Conservation (phyloP, 2,888 invertebrate species). For the Parnassius smintheus region DNA sequence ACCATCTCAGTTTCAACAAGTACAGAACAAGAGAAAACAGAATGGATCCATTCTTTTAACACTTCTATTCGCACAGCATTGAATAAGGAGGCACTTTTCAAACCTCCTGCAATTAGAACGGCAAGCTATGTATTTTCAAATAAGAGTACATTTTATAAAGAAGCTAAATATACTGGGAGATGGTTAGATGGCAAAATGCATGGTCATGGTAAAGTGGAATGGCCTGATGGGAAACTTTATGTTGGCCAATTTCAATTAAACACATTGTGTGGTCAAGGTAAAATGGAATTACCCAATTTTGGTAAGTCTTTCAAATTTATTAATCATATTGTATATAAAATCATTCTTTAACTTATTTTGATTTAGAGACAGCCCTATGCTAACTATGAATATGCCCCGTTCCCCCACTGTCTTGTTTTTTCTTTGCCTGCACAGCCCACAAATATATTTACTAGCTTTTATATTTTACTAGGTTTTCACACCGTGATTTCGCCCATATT, state of each 20-base stretch:
- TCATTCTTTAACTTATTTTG: no score
- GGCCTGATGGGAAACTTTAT: slow-evolving; percentile 90
- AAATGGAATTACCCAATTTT: slow-evolving; percentile 83
- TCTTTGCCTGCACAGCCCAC: no score
- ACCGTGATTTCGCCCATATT: no score
- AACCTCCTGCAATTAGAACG: slow-evolving; percentile 86
- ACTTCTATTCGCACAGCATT: slow-evolving; percentile 85
- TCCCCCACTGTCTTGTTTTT: no score
- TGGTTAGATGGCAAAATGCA: slow-evolving; percentile 93
- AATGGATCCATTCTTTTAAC: slow-evolving; percentile 90
- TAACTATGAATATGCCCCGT: no score
- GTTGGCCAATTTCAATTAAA: slow-evolving; percentile 90
- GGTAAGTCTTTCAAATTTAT: slow-evolving; percentile 62
- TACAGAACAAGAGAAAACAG: slow-evolving; percentile 86
- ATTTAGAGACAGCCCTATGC: no score
- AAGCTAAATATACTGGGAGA: slow-evolving; percentile 89
- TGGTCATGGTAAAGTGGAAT: slow-evolving; percentile 90
- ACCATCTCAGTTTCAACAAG: slow-evolving; percentile 84
- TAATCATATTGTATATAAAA: neutral
- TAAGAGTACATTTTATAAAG: slow-evolving; percentile 86
- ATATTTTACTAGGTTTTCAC: no score
- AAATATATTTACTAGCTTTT: no score
- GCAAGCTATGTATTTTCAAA: slow-evolving; percentile 86
- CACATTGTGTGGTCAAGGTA: slow-evolving; percentile 86
- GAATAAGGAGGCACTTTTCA: slow-evolving; percentile 81